Evolutionary conservation across 2,113 vertebrate species (phyloP).

Genomic region (Pangasianodon hypophthalmus): DNA sequence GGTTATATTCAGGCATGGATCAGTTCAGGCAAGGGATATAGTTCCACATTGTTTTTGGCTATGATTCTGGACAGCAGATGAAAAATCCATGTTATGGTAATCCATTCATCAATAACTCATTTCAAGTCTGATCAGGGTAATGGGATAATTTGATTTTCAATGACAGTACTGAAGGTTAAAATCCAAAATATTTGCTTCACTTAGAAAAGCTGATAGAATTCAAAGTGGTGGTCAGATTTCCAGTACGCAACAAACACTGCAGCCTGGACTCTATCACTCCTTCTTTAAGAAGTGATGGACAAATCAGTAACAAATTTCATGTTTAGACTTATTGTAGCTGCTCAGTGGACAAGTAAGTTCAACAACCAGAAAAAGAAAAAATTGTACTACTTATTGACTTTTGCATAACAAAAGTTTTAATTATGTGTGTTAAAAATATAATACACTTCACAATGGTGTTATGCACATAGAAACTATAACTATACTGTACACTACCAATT

Average conservation of each 20-base stretch:
- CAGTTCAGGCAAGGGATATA: neutral
- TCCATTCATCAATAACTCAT: neutral
- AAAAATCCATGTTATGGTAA: neutral
- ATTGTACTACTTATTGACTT: too few relatives aligned
- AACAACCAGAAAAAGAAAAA: neutral
- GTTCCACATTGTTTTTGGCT: neutral
- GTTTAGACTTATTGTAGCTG: neutral
- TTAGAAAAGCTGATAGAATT: neutral
- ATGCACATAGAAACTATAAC: neutral
- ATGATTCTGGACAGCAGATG: neutral
- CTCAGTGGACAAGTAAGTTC: neutral
- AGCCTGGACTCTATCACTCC: neutral
- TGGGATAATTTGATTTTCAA: neutral
- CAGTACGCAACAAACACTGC: neutral
- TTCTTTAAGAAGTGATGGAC: neutral
- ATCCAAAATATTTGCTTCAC: slow-evolving; percentile 12
- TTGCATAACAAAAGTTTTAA: too few relatives aligned
- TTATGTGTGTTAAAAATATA: neutral
- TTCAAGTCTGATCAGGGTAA: neutral
- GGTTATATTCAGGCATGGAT: neutral
- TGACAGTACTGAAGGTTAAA: neutral
- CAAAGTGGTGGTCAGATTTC: neutral
- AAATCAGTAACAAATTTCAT: neutral
- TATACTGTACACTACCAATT: neutral
- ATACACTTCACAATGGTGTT: neutral